These are phyloP conservation scores for Enteromius anoplus DNA, from an alignment of 2,797 vertebrate genomes.

Conservation along the genomic window DNA sequence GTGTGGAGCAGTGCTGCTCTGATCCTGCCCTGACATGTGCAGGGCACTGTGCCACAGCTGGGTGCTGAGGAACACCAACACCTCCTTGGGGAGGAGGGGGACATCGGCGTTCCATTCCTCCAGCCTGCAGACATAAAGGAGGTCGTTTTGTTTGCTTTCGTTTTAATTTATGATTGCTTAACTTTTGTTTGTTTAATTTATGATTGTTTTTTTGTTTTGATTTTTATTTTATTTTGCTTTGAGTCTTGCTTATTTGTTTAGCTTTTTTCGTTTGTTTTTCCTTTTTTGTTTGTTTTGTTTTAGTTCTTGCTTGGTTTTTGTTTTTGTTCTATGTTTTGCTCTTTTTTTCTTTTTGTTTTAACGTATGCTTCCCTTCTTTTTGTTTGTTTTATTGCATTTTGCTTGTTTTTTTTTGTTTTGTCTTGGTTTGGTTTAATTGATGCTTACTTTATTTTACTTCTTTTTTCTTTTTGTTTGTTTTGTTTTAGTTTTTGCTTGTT, in stretches of 20 bases:
- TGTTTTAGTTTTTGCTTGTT: not conserved
- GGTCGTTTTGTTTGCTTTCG: not conserved
- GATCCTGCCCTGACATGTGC: slow-evolving; percentile 71
- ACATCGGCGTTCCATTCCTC: slow-evolving; percentile 87
- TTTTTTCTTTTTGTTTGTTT: too few relatives aligned
- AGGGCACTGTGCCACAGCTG: slow-evolving; percentile 79
- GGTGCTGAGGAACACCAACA: slow-evolving; percentile 83
- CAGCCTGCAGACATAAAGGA: slow-evolving; percentile 69
- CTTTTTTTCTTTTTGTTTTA: not conserved
- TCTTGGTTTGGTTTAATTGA: too few relatives aligned
- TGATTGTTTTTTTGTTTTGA: not conserved
- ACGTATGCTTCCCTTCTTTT: too few relatives aligned
- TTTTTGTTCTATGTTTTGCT: not conserved
- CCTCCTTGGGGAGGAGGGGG: slow-evolving; percentile 84
- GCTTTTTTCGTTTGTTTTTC: not conserved
- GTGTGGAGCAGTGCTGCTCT: slow-evolving; percentile 72
- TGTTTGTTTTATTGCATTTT: too few relatives aligned
- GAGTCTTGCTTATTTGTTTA: too few relatives aligned
- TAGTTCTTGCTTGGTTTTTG: not conserved
- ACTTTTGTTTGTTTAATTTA: not conserved
- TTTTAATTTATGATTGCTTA: not conserved
- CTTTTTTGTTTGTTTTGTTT: not conserved
- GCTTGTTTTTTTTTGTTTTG: not conserved
- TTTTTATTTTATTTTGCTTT: too few relatives aligned
- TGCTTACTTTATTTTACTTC: too few relatives aligned